These are phyloP conservation scores for Dromius quadrimaculatus DNA, from an alignment of 2,888 invertebrate species.

Conservation along the genomic window DNA sequence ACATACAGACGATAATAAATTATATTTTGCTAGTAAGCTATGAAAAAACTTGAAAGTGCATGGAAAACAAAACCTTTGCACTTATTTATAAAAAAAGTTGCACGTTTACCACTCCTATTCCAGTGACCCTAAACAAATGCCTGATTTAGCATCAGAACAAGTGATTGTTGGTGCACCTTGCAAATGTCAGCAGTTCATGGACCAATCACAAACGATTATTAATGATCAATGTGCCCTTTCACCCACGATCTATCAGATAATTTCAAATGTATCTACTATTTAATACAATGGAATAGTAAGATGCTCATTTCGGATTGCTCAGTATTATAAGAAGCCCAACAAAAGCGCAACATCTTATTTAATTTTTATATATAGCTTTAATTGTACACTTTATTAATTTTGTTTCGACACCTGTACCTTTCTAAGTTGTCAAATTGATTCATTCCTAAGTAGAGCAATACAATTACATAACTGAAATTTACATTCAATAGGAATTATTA, in stretches of 20 bases:
- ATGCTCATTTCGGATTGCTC: too few species aligned
- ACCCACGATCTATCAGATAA: slow-evolving; percentile 30
- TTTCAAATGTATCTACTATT: slow-evolving; percentile 18
- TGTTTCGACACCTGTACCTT: too few species aligned
- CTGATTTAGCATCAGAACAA: background rate
- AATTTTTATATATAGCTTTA: too few species aligned
- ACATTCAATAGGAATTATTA: too few species aligned
- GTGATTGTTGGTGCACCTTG: slow-evolving; percentile 28
- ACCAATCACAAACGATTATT: slow-evolving; percentile 33
- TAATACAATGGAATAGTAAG: too few species aligned
- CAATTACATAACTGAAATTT: too few species aligned
- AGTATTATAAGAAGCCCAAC: too few species aligned
- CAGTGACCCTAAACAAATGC: slow-evolving; percentile 23
- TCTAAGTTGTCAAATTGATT: too few species aligned
- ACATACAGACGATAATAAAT: background rate
- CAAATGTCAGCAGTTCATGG: slow-evolving; percentile 48
- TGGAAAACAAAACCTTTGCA: slow-evolving; percentile 44
- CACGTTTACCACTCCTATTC: slow-evolving; percentile 5
- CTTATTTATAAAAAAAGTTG: background rate
- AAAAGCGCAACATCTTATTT: too few species aligned
- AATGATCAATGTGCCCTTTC: slow-evolving; percentile 43
- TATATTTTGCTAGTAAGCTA: background rate
- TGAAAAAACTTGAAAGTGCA: slow-evolving; percentile 26
- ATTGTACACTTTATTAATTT: too few species aligned
- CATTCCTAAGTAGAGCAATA: too few species aligned